These are phyloP conservation scores for Morpho deidamia DNA, from an alignment of 2,888 invertebrate species.

Conservation along the genomic window DNA sequence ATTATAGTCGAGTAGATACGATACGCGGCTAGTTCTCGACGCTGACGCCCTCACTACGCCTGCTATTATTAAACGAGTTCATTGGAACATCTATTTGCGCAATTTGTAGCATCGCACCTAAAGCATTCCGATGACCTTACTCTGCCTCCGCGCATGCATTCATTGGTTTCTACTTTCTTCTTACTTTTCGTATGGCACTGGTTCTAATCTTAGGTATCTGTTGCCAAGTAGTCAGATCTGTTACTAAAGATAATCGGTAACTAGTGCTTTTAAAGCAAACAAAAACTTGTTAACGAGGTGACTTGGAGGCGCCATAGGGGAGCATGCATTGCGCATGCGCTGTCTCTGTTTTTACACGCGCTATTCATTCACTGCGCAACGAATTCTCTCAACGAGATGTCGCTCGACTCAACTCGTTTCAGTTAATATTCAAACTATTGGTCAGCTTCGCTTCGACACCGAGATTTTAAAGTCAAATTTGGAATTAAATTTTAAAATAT, in stretches of 20 bases:
- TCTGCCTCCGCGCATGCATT: conserved; percentile 39
- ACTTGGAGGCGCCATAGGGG: conserved; percentile 26
- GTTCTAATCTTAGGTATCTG: neutral
- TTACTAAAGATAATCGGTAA: neutral
- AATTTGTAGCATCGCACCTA: conserved; percentile 68
- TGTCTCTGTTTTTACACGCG: conserved; percentile 48
- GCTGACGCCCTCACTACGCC: conserved; percentile 68
- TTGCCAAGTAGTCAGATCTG: neutral
- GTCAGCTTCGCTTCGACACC: conserved; percentile 48
- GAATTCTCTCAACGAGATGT: conserved; percentile 48
- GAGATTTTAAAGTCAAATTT: conserved; percentile 73
- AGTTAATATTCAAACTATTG: conserved; percentile 57
- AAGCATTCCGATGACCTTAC: conserved; percentile 69
- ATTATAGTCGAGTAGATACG: conserved; percentile 38
- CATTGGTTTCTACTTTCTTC: conserved; percentile 18
- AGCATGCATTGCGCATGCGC: conserved; percentile 71
- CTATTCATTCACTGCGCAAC: conserved; percentile 69
- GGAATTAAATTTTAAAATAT: conserved; percentile 69
- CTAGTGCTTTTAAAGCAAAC: neutral
- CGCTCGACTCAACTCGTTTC: conserved; percentile 42
- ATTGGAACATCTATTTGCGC: conserved; percentile 78
- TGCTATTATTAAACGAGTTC: conserved; percentile 77
- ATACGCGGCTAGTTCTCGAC: conserved; percentile 35
- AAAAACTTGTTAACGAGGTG: neutral
- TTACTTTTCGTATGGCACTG: conserved; percentile 9